These are phyloP conservation scores for Dasyurus viverrinus DNA, from an alignment of 2,113 vertebrate species.

Conservation along the genomic window DNA sequence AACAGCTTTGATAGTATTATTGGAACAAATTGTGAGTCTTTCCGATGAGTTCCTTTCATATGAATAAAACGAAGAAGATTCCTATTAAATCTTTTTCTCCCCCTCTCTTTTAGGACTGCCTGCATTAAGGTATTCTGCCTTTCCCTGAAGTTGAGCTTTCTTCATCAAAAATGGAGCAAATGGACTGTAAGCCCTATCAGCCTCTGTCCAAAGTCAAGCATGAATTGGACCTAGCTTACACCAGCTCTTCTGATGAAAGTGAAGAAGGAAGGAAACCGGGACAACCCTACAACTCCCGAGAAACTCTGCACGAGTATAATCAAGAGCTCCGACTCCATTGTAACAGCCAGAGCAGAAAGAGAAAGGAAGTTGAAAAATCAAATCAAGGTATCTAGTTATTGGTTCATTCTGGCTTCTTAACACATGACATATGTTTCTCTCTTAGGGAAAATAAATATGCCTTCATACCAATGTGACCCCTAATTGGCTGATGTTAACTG, in stretches of 20 bases:
- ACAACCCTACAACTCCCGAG: slow-evolving; percentile 94
- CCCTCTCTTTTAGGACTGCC: slow-evolving; percentile 81
- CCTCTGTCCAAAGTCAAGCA: slow-evolving; percentile 95
- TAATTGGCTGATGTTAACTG: slow-evolving; percentile 57
- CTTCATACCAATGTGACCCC: slow-evolving; percentile 38
- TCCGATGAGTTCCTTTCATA: slow-evolving; percentile 56
- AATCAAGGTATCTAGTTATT: slow-evolving; percentile 88
- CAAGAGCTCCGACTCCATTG: slow-evolving; percentile 95
- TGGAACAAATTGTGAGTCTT: slow-evolving; percentile 54
- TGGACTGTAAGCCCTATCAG: slow-evolving; percentile 98
- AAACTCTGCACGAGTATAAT: slow-evolving; percentile 95
- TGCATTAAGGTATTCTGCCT: slow-evolving; percentile 80
- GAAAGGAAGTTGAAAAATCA: slow-evolving; percentile 90
- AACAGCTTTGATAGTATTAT: slow-evolving; percentile 68
- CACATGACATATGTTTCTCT: slow-evolving; percentile 32
- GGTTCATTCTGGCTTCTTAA: slow-evolving; percentile 31
- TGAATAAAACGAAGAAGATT: slow-evolving; percentile 59
- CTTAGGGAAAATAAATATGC: slow-evolving; percentile 10
- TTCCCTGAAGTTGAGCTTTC: slow-evolving; percentile 87
- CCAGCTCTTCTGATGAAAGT: slow-evolving; percentile 97
- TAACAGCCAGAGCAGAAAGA: slow-evolving; percentile 92
- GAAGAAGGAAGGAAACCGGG: slow-evolving; percentile 94
- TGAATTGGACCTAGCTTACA: slow-evolving; percentile 97
- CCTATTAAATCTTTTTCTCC: neutral
- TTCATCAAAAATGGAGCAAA: slow-evolving; percentile 94